These are phyloP conservation scores for Trachymyrmex cornetzi DNA, from an alignment of 1,140 invertebrate genomes.

Conservation along the genomic window DNA sequence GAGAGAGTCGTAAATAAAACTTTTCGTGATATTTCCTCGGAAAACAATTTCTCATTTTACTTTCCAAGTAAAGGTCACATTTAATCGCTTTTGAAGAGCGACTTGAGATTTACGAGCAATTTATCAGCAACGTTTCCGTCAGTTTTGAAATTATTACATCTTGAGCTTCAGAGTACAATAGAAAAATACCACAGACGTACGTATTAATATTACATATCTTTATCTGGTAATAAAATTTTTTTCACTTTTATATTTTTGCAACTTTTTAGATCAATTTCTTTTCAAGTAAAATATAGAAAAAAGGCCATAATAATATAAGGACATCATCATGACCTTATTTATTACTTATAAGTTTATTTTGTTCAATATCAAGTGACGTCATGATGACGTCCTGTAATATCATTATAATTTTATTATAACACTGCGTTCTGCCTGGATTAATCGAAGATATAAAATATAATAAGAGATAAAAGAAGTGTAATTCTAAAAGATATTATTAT, in stretches of 20 bases:
- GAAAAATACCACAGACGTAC: neutral
- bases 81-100: conserved; percentile 7
- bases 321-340: too few relatives aligned
- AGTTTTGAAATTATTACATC: neutral
- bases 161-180: neutral
- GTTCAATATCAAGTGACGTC: too few relatives aligned
- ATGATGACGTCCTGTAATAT: too few relatives aligned
- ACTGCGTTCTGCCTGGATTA: too few relatives aligned
- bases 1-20: neutral
- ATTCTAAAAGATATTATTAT: conserved; percentile 1
- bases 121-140: neutral
- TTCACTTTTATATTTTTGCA: neutral
- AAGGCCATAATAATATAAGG: too few relatives aligned
- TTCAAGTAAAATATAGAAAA: too few relatives aligned
- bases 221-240: neutral
- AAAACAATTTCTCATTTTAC: conserved; percentile 1
- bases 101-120: neutral
- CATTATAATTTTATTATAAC: too few relatives aligned
- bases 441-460: neutral
- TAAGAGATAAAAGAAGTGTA: neutral
- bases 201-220: neutral
- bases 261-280: neutral
- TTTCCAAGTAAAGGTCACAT: neutral
- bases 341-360: too few relatives aligned
- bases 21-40: neutral